Evolutionary conservation across 1,140 invertebrate genomes (phyloP), one percentile per base, ranked within the genome.

Genomic region (Bombus polaris): DNA sequence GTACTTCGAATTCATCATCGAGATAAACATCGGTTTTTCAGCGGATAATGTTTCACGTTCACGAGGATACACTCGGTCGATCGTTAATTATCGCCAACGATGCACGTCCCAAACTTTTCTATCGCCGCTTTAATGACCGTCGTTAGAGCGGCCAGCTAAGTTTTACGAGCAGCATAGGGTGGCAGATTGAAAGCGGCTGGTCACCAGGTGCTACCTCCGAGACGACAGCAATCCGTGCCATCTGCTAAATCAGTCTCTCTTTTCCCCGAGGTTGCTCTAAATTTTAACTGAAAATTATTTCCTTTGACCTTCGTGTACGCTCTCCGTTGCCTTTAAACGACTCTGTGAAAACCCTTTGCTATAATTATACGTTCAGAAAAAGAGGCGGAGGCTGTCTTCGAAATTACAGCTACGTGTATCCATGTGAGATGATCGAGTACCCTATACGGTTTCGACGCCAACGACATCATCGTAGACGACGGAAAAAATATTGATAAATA

Each of bases 1-100:
- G 66, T 77, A 74, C 85, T 77, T 87, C 85, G 80, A 89, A 90
- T 90, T 89, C 89, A 90, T 90, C 88, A 90, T 81, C 88, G 78
- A 90, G 89, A 90, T 90, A 90, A 90, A 87, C 86, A 90, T 90
- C 89, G 86, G 82, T 89, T 90, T 90, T 90, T 90, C 89, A 89
- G 70, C 86, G 89, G 86, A 90, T 90, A 90, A 89, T 87, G 88
- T 90, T 90, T 90, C 89, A 90, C 89, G 89, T 89, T 87, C 81
- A 65, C 77, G 73, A 74, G 71, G 88, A 89, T 90, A 87, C 68
- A 73, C 65, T 74, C 47, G 65, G 70, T 44, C 75, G 88, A 87
- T 90, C 89, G 89, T 90, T 90, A 90, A 90, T 90, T 90, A 90
- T 89, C 88, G 75, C 62, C 85, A 39, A 82, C 85, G 89, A 89